Evolutionary conservation across 2,797 vertebrate species (phyloP).

Genomic region (Lepilemur septentrionalis): DNA sequence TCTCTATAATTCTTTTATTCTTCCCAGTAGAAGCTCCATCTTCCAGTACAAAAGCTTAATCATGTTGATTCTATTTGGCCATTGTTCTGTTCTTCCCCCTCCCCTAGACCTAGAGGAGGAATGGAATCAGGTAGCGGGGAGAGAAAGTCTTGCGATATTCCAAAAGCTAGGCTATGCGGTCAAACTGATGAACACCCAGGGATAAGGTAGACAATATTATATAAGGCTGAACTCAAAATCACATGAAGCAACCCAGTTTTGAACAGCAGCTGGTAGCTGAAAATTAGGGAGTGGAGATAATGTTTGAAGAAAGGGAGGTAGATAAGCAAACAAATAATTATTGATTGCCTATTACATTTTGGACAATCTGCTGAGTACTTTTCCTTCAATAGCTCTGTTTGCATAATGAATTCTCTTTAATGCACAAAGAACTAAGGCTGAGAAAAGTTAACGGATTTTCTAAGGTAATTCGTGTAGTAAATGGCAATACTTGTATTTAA

Average conservation of each 20-base stretch:
- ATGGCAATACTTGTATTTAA: background rate
- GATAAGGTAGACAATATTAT: background rate
- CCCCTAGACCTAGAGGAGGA: background rate
- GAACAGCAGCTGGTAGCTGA: background rate
- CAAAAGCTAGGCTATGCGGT: background rate
- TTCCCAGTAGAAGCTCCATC: background rate
- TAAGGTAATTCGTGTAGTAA: conserved; percentile 13
- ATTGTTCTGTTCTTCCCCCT: background rate
- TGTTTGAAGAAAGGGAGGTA: background rate
- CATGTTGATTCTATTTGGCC: background rate
- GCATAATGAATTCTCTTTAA: background rate
- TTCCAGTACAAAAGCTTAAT: background rate
- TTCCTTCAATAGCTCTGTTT: background rate
- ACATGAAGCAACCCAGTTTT: background rate
- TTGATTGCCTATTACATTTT: background rate
- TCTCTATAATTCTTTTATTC: background rate
- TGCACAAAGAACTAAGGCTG: background rate
- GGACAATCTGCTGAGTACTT: background rate
- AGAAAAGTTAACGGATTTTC: conserved; percentile 42
- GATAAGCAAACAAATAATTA: background rate
- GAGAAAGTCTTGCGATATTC: background rate
- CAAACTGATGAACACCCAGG: background rate
- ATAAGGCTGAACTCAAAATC: background rate
- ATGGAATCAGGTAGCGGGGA: background rate
- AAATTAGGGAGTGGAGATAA: background rate